phyloP scores from a whole-genome alignment of 2,888 invertebrate species.

The Eristalis arbustorum region DNA sequence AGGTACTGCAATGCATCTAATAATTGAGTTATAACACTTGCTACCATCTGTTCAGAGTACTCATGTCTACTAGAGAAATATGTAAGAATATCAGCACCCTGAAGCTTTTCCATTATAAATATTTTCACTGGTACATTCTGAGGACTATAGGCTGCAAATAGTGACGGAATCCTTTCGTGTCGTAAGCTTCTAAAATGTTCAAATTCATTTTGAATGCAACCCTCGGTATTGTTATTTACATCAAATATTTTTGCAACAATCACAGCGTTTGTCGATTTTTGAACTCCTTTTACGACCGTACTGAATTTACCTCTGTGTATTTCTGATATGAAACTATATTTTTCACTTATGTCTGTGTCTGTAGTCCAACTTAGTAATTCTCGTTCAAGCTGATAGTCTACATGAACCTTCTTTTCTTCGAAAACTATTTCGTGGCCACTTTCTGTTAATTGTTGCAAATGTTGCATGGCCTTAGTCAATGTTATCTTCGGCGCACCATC shows the following conservation, averaged over 20 bases:
- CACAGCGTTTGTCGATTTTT: constrained; percentile 87
- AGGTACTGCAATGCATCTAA: constrained; percentile 95
- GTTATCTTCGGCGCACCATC: constrained; percentile 87
- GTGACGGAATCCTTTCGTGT: constrained; percentile 92
- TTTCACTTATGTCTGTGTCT: constrained; percentile 85
- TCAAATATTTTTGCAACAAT: constrained; percentile 93
- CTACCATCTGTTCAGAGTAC: constrained; percentile 95
- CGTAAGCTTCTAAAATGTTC: constrained; percentile 90
- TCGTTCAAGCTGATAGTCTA: constrained; percentile 88
- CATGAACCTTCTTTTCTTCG: constrained; percentile 83
- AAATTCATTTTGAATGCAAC: constrained; percentile 88
- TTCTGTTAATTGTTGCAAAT: constrained; percentile 92
- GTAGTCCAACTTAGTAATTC: constrained; percentile 88
- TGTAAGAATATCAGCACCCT: constrained; percentile 94
- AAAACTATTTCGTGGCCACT: constrained; percentile 87
- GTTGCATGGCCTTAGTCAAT: constrained; percentile 90
- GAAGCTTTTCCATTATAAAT: constrained; percentile 90
- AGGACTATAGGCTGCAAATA: constrained; percentile 87
- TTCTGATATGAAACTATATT: constrained; percentile 93
- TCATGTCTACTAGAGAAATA: constrained; percentile 93
- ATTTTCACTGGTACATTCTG: constrained; percentile 86
- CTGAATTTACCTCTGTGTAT: constrained; percentile 92
- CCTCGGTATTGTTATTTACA: constrained; percentile 84
- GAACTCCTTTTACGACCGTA: constrained; percentile 90
- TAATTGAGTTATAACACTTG: constrained; percentile 91